Evolutionary conservation across 2,888 invertebrate species (phyloP).

Genomic region (Athalia circularis): DNA sequence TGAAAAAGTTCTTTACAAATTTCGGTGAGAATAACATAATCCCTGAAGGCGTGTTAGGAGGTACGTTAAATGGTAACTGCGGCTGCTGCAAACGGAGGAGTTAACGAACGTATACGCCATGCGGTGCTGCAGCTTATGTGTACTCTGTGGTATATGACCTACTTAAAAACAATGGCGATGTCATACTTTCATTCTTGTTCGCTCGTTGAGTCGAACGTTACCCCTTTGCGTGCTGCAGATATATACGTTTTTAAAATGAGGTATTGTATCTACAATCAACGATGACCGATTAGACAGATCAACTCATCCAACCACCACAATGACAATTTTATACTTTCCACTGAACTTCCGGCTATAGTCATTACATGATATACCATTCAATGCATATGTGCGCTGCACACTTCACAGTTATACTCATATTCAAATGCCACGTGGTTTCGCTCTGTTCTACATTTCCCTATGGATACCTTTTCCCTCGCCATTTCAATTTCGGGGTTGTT

Average conservation of each 20-base stretch:
- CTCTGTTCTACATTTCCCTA: no score
- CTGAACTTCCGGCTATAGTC: background rate
- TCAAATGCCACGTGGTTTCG: no score
- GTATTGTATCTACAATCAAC: background rate
- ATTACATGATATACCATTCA: no score
- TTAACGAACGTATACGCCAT: background rate
- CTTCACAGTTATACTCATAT: no score
- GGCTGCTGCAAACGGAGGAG: no score
- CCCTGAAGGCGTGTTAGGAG: no score
- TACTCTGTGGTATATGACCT: constrained; percentile 7
- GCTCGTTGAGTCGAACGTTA: constrained; percentile 23
- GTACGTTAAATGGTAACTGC: no score
- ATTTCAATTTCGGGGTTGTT: background rate
- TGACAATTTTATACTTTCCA: background rate
- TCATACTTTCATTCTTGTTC: constrained; percentile 43
- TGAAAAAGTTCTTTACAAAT: no score
- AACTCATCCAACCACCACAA: background rate
- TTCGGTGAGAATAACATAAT: no score
- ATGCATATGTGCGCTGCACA: no score
- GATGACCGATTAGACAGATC: constrained; percentile 26
- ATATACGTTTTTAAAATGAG: constrained; percentile 13
- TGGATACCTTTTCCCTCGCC: background rate
- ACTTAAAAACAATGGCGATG: constrained; percentile 43
- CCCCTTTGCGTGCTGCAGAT: constrained; percentile 6
- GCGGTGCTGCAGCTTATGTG: background rate